Base-by-base conservation (phyloP, 2,113 vertebrate species). In the Coturnix japonica region DNA sequence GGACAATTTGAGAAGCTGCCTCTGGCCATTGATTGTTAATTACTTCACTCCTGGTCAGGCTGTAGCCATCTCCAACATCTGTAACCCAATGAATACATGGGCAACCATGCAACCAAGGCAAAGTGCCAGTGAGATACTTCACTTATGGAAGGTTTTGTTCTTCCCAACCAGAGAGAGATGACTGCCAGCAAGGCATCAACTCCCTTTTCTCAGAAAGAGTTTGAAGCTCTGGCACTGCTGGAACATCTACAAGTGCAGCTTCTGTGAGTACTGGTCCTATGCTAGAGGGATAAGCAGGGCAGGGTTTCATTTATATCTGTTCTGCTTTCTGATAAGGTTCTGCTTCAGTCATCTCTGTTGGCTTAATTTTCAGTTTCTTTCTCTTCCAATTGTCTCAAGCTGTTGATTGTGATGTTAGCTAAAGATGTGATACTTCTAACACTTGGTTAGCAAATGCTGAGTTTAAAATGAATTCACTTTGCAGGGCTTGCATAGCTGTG, bases 161-260 rank as follows among this genome's bases (percentile, higher is more conserved):
- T 94, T 97, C 60, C 96, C 41, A 89, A 2, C 85, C 59, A 99
- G 98, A 97, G 95, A 65, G 94, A 97, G 43, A 82, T 97, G 74
- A 87, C 93, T 93, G 91, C 93, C 35, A 71, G 83, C n/a, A 94
- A 92, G 46, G 94, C 96, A 2, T 59, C 65, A 7, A 97, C 97
- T 65, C 93, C 93, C 22, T 97, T 96, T 66, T 93, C 96, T 15
- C 95, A 96, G 65, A 97, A 97, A 81, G 97, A 96, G 60, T 98
- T 98, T 87, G 97, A 97, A 92, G 94, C 96, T n/a, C 87, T 98
- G 72, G 82, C 90, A 78, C 76, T 96, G 23, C 72, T 98, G 75
- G 97, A 93, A 82, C 47, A 94, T 43, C 91, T 98, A 83, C 98
- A 99, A 79, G 87, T 79, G 53, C 97, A 98, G 59, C 94, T 99